These are phyloP conservation scores for Scaptomyza reducta DNA, from an alignment of 2,888 invertebrate species.

Conservation along the genomic window DNA sequence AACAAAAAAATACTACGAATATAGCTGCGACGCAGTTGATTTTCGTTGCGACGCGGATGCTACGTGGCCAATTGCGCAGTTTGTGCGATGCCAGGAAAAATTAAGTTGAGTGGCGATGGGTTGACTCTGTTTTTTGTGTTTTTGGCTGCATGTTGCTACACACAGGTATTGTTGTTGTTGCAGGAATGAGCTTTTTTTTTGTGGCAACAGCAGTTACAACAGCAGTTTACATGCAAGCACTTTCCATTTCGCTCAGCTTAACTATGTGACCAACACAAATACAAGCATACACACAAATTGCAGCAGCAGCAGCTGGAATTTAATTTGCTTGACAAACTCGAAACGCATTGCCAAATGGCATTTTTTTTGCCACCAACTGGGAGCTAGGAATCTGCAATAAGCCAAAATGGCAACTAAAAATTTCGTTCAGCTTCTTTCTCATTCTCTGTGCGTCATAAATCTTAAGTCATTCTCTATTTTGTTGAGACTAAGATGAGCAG, in stretches of 20 bases:
- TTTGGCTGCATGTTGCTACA: constrained; percentile 44
- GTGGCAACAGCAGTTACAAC: constrained; percentile 23
- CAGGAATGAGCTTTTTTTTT: constrained; percentile 17
- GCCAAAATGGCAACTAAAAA: constrained; percentile 65
- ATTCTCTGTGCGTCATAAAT: constrained; percentile 59
- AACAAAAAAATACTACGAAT: background rate
- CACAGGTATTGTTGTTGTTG: constrained; percentile 32
- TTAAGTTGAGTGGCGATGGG: constrained; percentile 17
- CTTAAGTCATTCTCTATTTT: constrained; percentile 38
- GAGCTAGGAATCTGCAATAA: constrained; percentile 63
- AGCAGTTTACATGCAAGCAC: constrained; percentile 31
- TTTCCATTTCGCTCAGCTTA: constrained; percentile 55
- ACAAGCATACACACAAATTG: constrained; percentile 16
- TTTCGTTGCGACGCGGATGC: constrained; percentile 32
- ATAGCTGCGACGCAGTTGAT: constrained; percentile 57
- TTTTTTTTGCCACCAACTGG: constrained; percentile 31
- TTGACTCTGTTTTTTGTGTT: background rate
- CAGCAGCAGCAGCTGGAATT: constrained; percentile 54
- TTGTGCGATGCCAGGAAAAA: constrained; percentile 19
- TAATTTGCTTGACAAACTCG: constrained; percentile 65
- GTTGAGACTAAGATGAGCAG: constrained; percentile 44
- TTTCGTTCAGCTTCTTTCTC: constrained; percentile 26
- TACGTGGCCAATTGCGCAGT: constrained; percentile 45
- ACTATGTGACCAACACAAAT: constrained; percentile 54
- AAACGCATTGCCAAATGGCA: constrained; percentile 54